Evolutionary conservation across 1,140 invertebrate species (phyloP), one percentile per base, ranked within the genome.

Genomic region (Ceratina calcarata): DNA sequence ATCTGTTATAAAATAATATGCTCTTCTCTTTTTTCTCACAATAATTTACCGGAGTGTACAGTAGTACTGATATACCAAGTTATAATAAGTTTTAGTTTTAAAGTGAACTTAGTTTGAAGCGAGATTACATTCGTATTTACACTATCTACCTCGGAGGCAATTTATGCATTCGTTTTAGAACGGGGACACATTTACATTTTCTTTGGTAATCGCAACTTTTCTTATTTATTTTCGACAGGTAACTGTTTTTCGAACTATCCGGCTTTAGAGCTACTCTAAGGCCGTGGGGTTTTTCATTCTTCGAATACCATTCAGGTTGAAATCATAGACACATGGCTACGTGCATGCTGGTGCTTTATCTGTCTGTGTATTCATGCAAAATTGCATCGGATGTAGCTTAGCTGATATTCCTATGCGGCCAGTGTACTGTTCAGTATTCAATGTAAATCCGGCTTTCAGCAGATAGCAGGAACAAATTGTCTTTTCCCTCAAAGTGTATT

Each of bases 361-460:
- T 62, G 70, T 15, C 13, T 24, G 45, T 45, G 45, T 20, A 60
- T 70, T 61, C 75, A 53, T 62, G 32, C 66, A 45, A n/a, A 10
- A 62, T 53, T 18, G n/a, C 57, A 10, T 32, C n/a, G 27, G n/a
- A 77, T 20, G 24, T 20, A 49, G 22, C 15, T 10, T 62, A 45
- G 16, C 51, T 27, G 45, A 70, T 78, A 78, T 62, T 70, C 61
- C 45, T 51, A 15, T 24, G 32, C 27, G 20, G 16, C 8, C 51
- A 20, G 4, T 7, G 18, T 24, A 7, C 6, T 45, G 37, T 45
- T 45, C 37, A 45, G 24, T 37, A 61, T 77, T 77, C 66, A 69
- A 77, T 70, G 62, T 55, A 74, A 45, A 66, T 66, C 62, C 32
- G 7, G 20, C 10, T 75, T 78, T 12, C 24, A 60, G 24, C 1